Percentiles rank a stretch among this genome's conserved stretches.
Conservation (phyloP, 2,797 vertebrate species). For the Clarias platycephalus region DNA sequence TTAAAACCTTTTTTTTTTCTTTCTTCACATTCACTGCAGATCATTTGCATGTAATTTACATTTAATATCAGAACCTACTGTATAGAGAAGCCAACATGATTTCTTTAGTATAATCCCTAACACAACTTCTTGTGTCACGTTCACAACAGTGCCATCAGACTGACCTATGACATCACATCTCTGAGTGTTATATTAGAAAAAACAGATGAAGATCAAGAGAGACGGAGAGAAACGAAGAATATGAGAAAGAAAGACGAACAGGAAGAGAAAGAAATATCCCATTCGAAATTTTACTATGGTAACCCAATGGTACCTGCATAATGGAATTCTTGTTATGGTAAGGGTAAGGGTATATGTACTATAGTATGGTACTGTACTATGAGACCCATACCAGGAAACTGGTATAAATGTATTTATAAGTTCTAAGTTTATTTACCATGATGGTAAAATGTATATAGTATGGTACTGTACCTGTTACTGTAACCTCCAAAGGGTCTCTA, state of each 20-base stretch:
- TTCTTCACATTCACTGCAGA: background rate
- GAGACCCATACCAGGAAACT: no score
- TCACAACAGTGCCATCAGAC: background rate
- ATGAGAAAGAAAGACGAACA: background rate
- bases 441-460: no score
- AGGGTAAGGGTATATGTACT: no score
- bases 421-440: no score
- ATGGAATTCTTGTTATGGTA: no score
- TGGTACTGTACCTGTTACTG: no score
- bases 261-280: background rate
- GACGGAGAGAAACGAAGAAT: background rate
- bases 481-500: no score
- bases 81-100: background rate
- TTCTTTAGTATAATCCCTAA: no score
- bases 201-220: slow-evolving; percentile 8
- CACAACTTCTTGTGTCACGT: background rate
- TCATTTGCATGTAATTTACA: slow-evolving; percentile 1
- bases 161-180: background rate
- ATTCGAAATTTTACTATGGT: no score
- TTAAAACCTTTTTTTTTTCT: background rate
- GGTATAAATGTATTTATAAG: no score
- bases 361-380: no score
- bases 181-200: background rate
- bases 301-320: no score
- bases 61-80: background rate